A percentile compares a stretch with the other conserved stretches of the same genome.
These are phyloP conservation scores for Heliothis virescens DNA, from an alignment of 1,140 invertebrate species.

Conservation along the genomic window DNA sequence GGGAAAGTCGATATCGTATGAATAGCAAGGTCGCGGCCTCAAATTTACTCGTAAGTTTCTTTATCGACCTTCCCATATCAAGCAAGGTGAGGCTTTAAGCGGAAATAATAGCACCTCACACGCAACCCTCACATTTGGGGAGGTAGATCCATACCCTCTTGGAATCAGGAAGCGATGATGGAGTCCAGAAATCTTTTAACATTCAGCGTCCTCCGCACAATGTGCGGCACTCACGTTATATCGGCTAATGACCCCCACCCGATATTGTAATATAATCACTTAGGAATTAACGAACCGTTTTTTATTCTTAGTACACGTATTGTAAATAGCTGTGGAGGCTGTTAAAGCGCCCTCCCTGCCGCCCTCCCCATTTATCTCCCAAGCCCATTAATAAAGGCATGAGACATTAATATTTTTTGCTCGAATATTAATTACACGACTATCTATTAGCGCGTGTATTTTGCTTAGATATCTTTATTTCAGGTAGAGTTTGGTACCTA, in stretches of 20 bases:
- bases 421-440: neutral
- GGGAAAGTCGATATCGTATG: conserved; percentile 55
- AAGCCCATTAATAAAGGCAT: conserved; percentile 16
- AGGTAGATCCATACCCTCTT: conserved; percentile 23
- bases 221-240: conserved; percentile 1
- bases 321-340: conserved; percentile 14
- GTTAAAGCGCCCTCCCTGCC: neutral
- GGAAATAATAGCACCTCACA: conserved; percentile 77
- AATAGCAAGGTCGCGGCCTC: conserved; percentile 65
- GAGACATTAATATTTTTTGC: conserved; percentile 21
- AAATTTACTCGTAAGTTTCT: conserved; percentile 68
- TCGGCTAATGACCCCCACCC: conserved; percentile 14
- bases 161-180: conserved; percentile 48
- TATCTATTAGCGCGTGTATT: neutral
- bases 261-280: conserved; percentile 25
- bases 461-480: neutral
- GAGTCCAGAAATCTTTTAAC: conserved; percentile 45
- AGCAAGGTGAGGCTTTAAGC: conserved; percentile 70
- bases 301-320: conserved; percentile 7
- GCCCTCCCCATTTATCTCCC: neutral
- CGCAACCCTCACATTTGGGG: conserved; percentile 69
- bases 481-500: too few species aligned
- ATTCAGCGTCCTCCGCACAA: conserved; percentile 13
- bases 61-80: conserved; percentile 72
- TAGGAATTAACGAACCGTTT: conserved; percentile 25